Evolutionary conservation across 1,140 invertebrate species (phyloP).

Genomic region (Polypedilum vanderplanki): DNA sequence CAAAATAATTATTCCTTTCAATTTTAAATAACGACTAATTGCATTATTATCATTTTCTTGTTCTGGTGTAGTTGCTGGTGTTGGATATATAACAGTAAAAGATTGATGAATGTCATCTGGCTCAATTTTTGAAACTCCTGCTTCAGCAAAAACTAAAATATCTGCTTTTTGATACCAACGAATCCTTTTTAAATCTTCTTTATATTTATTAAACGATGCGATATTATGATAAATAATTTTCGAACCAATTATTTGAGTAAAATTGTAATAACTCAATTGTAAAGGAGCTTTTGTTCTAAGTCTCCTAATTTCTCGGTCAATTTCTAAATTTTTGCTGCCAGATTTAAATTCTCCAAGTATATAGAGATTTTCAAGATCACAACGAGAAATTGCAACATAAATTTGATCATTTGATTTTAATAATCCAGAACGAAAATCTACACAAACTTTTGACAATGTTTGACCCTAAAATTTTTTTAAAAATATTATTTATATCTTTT

Average conservation of each 20-base stretch:
- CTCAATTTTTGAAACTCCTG: too few relatives aligned
- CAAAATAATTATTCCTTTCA: not conserved
- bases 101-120: too few relatives aligned
- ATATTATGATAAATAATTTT: not conserved
- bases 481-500: too few relatives aligned
- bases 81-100: not conserved
- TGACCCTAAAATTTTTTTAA: too few relatives aligned
- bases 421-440: not conserved
- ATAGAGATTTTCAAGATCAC: not conserved
- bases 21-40: too few relatives aligned
- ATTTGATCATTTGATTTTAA: not conserved
- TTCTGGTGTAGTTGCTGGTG: not conserved
- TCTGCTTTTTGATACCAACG: not conserved
- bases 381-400: not conserved
- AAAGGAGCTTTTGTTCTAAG: not conserved
- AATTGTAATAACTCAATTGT: not conserved
- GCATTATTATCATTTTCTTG: not conserved
- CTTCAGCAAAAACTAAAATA: not conserved
- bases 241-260: not conserved
- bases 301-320: not conserved
- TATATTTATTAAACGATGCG: not conserved
- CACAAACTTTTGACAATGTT: not conserved
- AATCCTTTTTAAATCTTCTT: not conserved
- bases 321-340: not conserved
- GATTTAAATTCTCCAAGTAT: not conserved